These are phyloP conservation scores for Eonycteris spelaea DNA, from an alignment of 2,113 vertebrate genomes.

Conservation along the genomic window DNA sequence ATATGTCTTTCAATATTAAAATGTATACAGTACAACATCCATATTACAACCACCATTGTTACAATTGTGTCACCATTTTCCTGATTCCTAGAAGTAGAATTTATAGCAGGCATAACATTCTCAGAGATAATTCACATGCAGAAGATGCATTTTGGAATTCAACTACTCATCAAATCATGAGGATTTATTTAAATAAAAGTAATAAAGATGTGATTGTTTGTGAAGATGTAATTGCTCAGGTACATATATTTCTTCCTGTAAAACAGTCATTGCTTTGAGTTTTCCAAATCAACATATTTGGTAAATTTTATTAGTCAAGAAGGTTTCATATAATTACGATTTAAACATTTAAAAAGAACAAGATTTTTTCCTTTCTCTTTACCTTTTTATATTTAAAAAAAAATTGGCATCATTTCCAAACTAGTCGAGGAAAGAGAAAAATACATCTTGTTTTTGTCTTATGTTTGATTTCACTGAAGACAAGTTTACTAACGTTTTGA, in stretches of 20 bases:
- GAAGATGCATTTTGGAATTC: background rate
- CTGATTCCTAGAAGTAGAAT: background rate
- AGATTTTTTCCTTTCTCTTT: background rate
- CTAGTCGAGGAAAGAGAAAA: background rate
- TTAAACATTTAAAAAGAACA: background rate
- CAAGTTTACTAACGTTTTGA: background rate
- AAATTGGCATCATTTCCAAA: background rate
- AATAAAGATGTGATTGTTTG: background rate
- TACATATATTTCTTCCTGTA: background rate
- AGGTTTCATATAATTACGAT: background rate
- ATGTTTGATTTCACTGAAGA: background rate
- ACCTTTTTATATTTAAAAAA: background rate
- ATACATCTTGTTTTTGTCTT: background rate
- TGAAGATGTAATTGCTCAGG: background rate
- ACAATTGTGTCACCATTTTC: background rate
- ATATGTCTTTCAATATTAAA: background rate
- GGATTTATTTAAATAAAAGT: background rate
- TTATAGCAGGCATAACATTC: background rate
- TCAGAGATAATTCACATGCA: background rate
- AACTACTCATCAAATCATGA: background rate
- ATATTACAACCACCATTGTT: background rate
- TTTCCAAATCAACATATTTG: background rate
- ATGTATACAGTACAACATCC: background rate
- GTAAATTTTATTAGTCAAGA: background rate
- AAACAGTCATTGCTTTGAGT: background rate